Base-by-base conservation (phyloP, 23 tunicate genomes). In the Styela plicata region DNA sequence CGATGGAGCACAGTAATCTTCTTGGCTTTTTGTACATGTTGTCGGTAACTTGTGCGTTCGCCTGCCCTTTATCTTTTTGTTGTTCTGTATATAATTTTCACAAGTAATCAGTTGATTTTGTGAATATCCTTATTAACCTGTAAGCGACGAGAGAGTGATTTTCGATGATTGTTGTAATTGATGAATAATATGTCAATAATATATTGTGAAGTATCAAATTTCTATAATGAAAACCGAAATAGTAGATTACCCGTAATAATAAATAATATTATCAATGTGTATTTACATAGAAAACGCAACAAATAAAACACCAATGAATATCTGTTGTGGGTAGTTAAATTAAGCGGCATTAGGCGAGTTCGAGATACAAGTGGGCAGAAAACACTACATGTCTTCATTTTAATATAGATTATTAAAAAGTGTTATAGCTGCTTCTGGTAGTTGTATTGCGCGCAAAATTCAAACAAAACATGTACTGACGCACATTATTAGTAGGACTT, bases 231-330 rank as follows among this genome's bases (percentile, higher is more conserved):
- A 22, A 19, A 7, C 19, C 16, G 71, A 67, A 19, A 18, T 67
- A 25, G 31, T 67, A 27, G 2, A 67, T 25, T 67, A 67, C 31
- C 30, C 13, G 31, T 25, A 67, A 25, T 29, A 25, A 67, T 67
- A 67, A 25, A 29, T 67, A 67, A 67, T 67, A 29, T 25, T 67
- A 67, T 67, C 31, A 67, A 67, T 67, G 71, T 67, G 71, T 67
- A 67, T 29, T 67, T 67, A 67, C 31, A 67, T 67, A 67, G 71
- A 1, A 67, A 67, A 67, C 31, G 71, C 71, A 67, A 67, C 31
- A 67, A 67, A 67, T 25, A 27, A 29, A 29, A 25, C 30, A 67
- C 31, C 31, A 67, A 67, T 67, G 31, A 67, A 67, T 25, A 67
- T 27, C 22, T 62, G 0, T 23, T 62, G 65, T 22, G 0, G 21